Percentiles rank a stretch among this genome's conserved stretches.
These are phyloP conservation scores for Phlogophora meticulosa DNA, from an alignment of 2,888 invertebrate genomes.

Conservation along the genomic window DNA sequence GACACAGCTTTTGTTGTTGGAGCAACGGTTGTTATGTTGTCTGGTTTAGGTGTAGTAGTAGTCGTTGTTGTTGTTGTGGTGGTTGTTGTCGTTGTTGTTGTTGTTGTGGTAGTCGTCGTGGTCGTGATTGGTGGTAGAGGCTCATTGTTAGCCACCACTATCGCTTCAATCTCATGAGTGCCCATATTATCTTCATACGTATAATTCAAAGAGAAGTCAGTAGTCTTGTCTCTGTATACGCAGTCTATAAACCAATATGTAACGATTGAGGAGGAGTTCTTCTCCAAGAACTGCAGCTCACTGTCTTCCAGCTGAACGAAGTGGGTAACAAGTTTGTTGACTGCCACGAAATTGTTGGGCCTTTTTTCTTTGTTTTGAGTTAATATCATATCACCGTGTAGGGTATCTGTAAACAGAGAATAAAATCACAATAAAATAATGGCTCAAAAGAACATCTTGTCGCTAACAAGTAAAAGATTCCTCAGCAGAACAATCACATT, in stretches of 20 bases:
- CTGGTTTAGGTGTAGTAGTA: constrained; percentile 58
- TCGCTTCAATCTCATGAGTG: constrained; percentile 92
- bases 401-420: constrained; percentile 79
- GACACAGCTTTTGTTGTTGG: constrained; percentile 55
- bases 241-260: constrained; percentile 96
- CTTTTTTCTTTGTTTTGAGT: constrained; percentile 92
- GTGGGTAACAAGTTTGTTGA: constrained; percentile 91
- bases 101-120: constrained; percentile 76
- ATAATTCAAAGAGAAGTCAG: constrained; percentile 91
- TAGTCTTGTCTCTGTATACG: constrained; percentile 92
- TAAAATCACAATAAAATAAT: not conserved
- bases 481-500: not conserved
- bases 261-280: constrained; percentile 87
- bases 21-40: constrained; percentile 44
- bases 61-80: constrained; percentile 63
- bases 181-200: constrained; percentile 92
- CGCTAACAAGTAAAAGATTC: not conserved
- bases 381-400: constrained; percentile 93
- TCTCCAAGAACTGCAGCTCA: constrained; percentile 91
- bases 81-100: constrained; percentile 65
- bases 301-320: constrained; percentile 90
- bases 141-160: constrained; percentile 93
- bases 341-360: constrained; percentile 92
- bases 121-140: constrained; percentile 89
- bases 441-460: not conserved